phyloP scores from a whole-genome alignment of 2,888 invertebrate species.

The Cantharis flavilabris region DNA sequence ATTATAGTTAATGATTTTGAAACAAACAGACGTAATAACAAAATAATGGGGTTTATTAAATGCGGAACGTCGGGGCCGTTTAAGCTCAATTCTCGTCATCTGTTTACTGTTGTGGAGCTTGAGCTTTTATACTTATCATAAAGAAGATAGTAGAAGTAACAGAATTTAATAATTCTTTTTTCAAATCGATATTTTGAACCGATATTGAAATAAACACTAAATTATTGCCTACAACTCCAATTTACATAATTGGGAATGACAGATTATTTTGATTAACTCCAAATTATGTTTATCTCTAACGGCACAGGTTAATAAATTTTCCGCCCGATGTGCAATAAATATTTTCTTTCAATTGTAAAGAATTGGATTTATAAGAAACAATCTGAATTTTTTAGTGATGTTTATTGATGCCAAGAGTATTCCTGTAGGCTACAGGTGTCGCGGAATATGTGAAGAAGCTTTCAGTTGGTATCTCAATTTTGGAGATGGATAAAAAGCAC shows the following conservation, averaged over 20 bases:
- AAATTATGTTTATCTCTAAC: neutral
- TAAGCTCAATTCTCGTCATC: constrained; percentile 45
- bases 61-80: constrained; percentile 46
- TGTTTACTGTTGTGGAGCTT: constrained; percentile 45
- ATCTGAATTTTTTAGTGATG: neutral
- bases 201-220: neutral
- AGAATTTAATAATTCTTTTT: neutral
- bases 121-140: neutral
- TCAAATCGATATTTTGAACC: neutral
- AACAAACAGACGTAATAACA: constrained; percentile 39
- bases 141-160: neutral
- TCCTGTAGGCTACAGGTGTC: neutral
- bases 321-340: neutral
- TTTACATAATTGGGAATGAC: neutral
- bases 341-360: neutral
- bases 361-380: neutral
- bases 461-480: neutral
- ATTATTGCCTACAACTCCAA: neutral
- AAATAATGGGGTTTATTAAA: constrained; percentile 51
- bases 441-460: neutral
- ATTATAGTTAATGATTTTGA: constrained; percentile 16
- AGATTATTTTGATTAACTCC: neutral
- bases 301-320: neutral
- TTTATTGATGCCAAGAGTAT: neutral
- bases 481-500: neutral